Evolutionary conservation across 2,113 vertebrate genomes (phyloP).

Genomic region (Eubucco bourcierii): DNA sequence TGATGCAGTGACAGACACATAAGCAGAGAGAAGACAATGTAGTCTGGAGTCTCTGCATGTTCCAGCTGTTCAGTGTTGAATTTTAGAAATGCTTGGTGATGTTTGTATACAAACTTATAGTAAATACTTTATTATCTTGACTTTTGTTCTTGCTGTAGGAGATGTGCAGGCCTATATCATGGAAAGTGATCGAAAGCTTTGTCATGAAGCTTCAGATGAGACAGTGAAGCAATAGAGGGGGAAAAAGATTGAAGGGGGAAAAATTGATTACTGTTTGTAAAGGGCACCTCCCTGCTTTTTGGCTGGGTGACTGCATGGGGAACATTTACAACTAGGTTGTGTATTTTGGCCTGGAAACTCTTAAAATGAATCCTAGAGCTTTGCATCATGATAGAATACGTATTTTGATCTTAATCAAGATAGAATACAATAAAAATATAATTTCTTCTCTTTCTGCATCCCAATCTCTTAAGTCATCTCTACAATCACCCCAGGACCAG

Average conservation of each 20-base stretch:
- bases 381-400: background rate
- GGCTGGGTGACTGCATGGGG: rapidly evolving
- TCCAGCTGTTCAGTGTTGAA: background rate
- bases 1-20: constrained; percentile 19
- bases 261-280: background rate
- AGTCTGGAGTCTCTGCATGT: background rate
- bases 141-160: background rate
- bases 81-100: background rate
- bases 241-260: background rate
- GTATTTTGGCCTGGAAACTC: background rate
- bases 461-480: background rate
- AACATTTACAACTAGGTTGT: background rate
- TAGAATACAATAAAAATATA: background rate
- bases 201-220: background rate
- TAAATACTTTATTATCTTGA: background rate
- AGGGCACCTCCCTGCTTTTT: background rate
- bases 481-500: background rate
- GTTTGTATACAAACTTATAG: background rate
- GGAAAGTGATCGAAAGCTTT: background rate
- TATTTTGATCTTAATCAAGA: background rate
- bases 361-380: background rate
- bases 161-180: background rate
- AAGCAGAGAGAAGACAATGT: background rate
- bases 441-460: background rate
- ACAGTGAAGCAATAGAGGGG: background rate